Percentiles rank a stretch among this genome's conserved stretches.
Conservation (phyloP, 2,797 vertebrate species). For the Malurus splendens region DNA sequence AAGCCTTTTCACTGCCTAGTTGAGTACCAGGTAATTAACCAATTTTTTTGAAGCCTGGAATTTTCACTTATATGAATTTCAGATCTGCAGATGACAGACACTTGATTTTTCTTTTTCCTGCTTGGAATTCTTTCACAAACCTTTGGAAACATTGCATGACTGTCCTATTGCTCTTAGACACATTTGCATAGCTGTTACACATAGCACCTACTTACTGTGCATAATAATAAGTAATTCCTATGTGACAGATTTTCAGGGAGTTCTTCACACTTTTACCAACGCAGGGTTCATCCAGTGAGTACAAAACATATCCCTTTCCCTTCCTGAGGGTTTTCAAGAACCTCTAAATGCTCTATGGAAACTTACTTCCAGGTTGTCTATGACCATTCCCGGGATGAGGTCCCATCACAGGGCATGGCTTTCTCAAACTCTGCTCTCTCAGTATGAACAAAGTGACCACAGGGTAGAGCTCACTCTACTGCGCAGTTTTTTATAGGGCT, state of each 20-base stretch:
- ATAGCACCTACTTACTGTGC: not conserved
- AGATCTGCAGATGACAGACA: not conserved
- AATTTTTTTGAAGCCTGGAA: not conserved
- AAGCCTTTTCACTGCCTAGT: not conserved
- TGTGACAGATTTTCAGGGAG: not conserved
- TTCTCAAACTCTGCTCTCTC: not conserved
- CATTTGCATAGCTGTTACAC: not conserved
- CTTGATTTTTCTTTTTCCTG: not conserved
- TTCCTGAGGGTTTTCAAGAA: not conserved
- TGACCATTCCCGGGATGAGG: not conserved
- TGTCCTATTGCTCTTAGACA: not conserved
- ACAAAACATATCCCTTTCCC: not conserved
- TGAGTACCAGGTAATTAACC: not conserved
- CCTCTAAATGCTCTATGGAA: not conserved
- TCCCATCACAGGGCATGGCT: not conserved
- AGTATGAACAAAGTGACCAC: not conserved
- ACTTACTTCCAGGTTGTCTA: not conserved
- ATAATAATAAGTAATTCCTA: not conserved
- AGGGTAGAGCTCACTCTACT: not conserved
- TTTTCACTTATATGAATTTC: not conserved
- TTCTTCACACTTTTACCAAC: not conserved
- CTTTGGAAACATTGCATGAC: not conserved
- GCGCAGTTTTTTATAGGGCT: not conserved
- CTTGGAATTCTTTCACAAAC: not conserved
- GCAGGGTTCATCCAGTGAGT: not conserved